Percentiles rank a stretch among this genome's conserved stretches.
These are phyloP conservation scores for Alviniconcha marisindica DNA, from an alignment of 1,140 invertebrate genomes.

Conservation along the genomic window DNA sequence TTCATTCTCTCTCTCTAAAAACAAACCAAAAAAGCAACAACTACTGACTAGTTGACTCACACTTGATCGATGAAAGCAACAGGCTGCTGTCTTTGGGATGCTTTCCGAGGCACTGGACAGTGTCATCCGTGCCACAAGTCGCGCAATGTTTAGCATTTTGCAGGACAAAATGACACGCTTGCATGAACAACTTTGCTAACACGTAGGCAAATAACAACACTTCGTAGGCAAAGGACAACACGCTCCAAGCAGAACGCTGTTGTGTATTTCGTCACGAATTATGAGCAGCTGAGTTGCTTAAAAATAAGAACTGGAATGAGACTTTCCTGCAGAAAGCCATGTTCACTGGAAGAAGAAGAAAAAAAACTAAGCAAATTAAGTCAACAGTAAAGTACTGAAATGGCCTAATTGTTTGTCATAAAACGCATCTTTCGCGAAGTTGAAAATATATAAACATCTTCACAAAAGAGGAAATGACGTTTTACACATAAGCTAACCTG, in stretches of 20 bases:
- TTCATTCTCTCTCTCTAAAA: too few relatives aligned
- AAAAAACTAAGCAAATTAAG: too few relatives aligned
- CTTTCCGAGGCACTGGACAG: neutral
- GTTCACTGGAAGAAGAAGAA: too few relatives aligned
- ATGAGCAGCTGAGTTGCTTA: neutral
- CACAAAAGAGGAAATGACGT: slow-evolving; percentile 32
- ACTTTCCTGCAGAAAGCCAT: neutral
- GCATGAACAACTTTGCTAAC: too few relatives aligned
- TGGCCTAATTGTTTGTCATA: neutral
- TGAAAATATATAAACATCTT: too few relatives aligned
- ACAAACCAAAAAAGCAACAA: too few relatives aligned
- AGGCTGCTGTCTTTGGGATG: neutral
- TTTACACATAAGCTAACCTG: slow-evolving; percentile 25
- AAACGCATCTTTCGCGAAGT: neutral
- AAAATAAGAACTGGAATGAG: neutral
- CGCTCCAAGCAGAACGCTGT: neutral
- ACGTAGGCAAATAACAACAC: too few relatives aligned
- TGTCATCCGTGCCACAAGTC: neutral
- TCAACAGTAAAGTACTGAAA: too few relatives aligned
- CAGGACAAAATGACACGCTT: neutral
- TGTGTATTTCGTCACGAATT: neutral
- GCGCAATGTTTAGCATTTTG: slow-evolving; percentile 27
- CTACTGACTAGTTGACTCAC: too few relatives aligned
- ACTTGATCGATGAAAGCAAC: slow-evolving; percentile 22
- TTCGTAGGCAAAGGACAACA: too few relatives aligned